Conservation (phyloP, 1,140 invertebrate species). For the Mamestra configurata region DNA sequence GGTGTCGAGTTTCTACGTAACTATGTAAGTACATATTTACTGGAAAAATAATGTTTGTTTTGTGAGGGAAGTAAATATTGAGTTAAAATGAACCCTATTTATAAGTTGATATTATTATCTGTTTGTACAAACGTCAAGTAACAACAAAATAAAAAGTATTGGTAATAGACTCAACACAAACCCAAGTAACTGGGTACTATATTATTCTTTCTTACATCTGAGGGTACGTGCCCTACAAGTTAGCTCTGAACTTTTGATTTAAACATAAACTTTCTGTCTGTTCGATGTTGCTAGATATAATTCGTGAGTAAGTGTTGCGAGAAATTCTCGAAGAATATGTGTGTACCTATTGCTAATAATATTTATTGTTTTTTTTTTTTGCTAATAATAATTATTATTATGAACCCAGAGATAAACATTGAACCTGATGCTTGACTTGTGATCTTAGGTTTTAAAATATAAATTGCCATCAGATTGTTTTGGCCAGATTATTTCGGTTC, state of each 20-base stretch:
- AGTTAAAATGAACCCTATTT: background rate
- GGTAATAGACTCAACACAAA: background rate
- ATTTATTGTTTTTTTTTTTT: too few relatives aligned
- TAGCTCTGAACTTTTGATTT: constrained; percentile 70
- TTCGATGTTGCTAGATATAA: constrained; percentile 37
- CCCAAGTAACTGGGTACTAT: constrained; percentile 59
- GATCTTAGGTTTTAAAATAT: too few relatives aligned
- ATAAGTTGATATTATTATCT: constrained; percentile 3
- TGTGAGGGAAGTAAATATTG: background rate
- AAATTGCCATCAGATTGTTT: too few relatives aligned
- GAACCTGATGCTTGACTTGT: too few relatives aligned
- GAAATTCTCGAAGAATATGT: background rate
- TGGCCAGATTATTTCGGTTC: too few relatives aligned
- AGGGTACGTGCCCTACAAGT: constrained; percentile 63
- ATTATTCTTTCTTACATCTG: constrained; percentile 59
- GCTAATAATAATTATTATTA: too few relatives aligned
- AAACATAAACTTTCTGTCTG: constrained; percentile 74
- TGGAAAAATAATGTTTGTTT: background rate
- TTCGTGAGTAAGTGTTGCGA: constrained; percentile 21
- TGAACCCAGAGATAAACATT: too few relatives aligned
- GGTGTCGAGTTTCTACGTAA: background rate
- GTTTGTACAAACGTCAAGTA: background rate
- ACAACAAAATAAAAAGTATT: background rate
- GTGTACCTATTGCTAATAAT: background rate
- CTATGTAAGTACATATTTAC: background rate